phyloP scores from a whole-genome alignment of 2,888 invertebrate genomes.

The Acronicta aceris region DNA sequence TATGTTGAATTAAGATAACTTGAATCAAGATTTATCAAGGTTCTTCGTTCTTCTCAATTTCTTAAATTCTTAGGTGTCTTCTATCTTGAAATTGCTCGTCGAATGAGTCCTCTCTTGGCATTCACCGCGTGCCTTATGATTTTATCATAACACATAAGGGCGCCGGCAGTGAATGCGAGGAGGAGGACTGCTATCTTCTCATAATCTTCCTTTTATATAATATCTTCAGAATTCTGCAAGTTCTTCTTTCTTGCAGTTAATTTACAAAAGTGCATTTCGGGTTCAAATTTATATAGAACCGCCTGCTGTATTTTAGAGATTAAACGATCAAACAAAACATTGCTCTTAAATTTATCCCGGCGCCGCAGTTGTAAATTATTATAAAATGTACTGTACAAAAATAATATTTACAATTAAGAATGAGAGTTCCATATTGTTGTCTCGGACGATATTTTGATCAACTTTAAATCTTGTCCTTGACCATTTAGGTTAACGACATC shows the following conservation, averaged over 20 bases:
- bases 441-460: too few relatives aligned
- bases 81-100: conserved; percentile 52
- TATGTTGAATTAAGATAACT: too few relatives aligned
- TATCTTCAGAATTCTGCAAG: conserved; percentile 24
- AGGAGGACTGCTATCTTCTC: conserved; percentile 89
- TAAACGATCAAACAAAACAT: not conserved
- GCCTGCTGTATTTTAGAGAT: conserved; percentile 5
- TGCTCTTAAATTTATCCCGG: conserved; percentile 4
- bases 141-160: conserved; percentile 93
- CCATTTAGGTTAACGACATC: too few relatives aligned
- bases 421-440: too few relatives aligned
- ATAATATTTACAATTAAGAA: too few relatives aligned
- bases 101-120: conserved; percentile 97
- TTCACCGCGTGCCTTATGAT: conserved; percentile 99
- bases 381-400: not conserved
- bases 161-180: conserved; percentile 99
- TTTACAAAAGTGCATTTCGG: not conserved
- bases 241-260: conserved; percentile 12
- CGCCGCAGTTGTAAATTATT: not conserved
- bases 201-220: conserved; percentile 35
- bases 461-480: too few relatives aligned
- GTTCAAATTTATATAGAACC: not conserved
- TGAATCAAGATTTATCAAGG: too few relatives aligned
- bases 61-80: conserved; percentile 24
- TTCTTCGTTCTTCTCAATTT: conserved; percentile 3